phyloP scores from a whole-genome alignment of 2,113 vertebrate species.

The Lanius collurio region DNA sequence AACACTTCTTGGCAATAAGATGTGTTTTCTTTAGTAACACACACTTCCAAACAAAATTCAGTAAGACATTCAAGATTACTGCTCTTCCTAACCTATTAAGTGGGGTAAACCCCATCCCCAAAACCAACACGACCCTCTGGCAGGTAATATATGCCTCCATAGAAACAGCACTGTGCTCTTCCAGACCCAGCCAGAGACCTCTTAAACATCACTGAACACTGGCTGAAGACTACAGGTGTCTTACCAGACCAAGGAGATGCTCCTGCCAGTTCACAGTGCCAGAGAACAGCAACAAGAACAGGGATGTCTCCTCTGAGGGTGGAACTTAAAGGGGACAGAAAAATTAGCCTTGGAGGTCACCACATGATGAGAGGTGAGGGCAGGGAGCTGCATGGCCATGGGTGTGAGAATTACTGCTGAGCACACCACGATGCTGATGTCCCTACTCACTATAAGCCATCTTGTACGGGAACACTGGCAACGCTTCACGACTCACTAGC shows the following conservation, averaged over 20 bases:
- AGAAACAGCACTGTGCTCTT: not conserved
- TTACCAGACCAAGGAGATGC: not conserved
- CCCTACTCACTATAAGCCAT: not conserved
- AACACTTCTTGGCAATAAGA: not conserved
- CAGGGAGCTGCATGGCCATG: not conserved
- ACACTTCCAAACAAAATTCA: not conserved
- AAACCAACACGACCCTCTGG: not conserved
- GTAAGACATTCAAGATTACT: not conserved
- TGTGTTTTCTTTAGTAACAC: not conserved
- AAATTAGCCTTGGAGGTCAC: not conserved
- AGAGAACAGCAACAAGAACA: not conserved
- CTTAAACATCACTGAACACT: not conserved
- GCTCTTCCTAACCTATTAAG: not conserved
- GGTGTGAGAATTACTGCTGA: not conserved
- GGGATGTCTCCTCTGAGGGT: not conserved
- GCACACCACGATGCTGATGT: rapidly evolving
- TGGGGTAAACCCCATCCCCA: not conserved
- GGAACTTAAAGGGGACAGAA: not conserved
- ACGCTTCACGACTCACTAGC: not conserved
- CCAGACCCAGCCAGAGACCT: not conserved
- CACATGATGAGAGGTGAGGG: not conserved
- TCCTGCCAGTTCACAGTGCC: not conserved
- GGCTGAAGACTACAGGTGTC: not conserved
- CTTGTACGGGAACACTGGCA: not conserved
- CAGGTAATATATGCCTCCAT: not conserved